phyloP scores from a whole-genome alignment of 92 coral and sea anemone genomes.

The Galaxea fascicularis region DNA sequence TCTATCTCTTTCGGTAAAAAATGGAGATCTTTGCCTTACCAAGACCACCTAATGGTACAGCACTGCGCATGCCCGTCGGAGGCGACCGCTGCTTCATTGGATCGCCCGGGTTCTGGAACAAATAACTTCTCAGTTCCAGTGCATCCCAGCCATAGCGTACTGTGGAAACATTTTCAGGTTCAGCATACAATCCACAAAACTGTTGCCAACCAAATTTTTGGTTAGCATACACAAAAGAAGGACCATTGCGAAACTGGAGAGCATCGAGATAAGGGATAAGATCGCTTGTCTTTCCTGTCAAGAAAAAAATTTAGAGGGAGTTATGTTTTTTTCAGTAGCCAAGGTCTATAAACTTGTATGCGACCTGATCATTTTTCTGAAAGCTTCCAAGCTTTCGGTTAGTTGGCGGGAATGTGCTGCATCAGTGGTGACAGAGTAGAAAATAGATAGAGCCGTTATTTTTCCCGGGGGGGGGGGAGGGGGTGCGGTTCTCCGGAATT shows the following conservation, averaged over 20 bases:
- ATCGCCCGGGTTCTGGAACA: constrained; percentile 29
- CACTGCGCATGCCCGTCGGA: constrained; percentile 57
- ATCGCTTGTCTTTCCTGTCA: constrained; percentile 10
- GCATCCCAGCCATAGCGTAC: constrained; percentile 48
- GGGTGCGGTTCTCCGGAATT: too few species aligned
- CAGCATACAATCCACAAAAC: constrained; percentile 39
- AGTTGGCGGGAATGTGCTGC: too few species aligned
- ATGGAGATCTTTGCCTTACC: constrained; percentile 17
- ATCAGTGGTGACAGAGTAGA: too few species aligned
- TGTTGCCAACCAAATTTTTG: constrained; percentile 49
- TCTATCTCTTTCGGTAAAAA: too few species aligned
- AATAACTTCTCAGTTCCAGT: constrained; percentile 27
- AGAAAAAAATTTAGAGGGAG: neutral
- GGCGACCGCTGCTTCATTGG: constrained; percentile 49
- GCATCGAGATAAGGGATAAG: constrained; percentile 32
- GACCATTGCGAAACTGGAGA: constrained; percentile 53
- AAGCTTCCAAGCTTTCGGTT: too few species aligned
- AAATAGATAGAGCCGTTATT: too few species aligned
- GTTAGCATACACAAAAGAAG: constrained; percentile 45
- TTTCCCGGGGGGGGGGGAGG: too few species aligned
- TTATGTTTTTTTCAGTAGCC: too few species aligned
- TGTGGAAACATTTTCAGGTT: constrained; percentile 56
- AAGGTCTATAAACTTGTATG: too few species aligned
- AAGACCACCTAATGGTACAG: constrained; percentile 57
- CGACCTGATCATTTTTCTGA: too few species aligned